These are phyloP conservation scores for Scaptodrosophila lebanonensis DNA, from an alignment of 1,140 invertebrate genomes.

Conservation along the genomic window DNA sequence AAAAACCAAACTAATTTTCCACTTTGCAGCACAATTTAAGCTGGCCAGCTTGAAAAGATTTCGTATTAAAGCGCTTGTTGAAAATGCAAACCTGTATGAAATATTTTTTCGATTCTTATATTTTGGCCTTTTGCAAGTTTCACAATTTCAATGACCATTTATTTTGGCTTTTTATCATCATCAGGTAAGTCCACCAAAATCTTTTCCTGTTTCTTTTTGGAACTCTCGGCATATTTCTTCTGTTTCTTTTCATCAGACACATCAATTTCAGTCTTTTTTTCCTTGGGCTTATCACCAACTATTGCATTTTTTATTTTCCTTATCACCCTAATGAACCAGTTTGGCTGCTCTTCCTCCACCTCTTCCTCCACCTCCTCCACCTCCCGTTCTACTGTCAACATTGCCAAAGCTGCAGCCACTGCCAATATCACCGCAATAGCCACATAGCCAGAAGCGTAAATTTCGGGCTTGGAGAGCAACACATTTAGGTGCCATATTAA, in stretches of 20 bases:
- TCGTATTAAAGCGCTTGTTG: too few species aligned
- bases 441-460: conserved; percentile 83
- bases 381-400: conserved; percentile 1
- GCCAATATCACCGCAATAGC: conserved; percentile 76
- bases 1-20: conserved; percentile 54
- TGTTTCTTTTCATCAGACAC: too few species aligned
- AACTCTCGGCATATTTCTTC: too few species aligned
- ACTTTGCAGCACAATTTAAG: conserved; percentile 48
- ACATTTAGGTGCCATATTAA: conserved; percentile 83
- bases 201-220: too few species aligned
- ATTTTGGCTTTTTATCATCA: not conserved
- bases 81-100: too few species aligned
- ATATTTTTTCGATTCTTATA: too few species aligned
- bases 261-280: too few species aligned
- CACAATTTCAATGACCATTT: too few species aligned
- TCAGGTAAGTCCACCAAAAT: not conserved
- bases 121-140: too few species aligned
- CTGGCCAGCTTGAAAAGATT: not conserved
- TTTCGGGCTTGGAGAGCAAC: conserved; percentile 82
- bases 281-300: not conserved
- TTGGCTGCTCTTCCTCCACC: conserved; percentile 12
- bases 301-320: not conserved
- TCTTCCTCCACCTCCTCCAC: conserved; percentile 2
- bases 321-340: not conserved
- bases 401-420: conserved; percentile 16